Evolutionary conservation across 2,888 invertebrate genomes (phyloP).

Genomic region (Xylota sylvarum): DNA sequence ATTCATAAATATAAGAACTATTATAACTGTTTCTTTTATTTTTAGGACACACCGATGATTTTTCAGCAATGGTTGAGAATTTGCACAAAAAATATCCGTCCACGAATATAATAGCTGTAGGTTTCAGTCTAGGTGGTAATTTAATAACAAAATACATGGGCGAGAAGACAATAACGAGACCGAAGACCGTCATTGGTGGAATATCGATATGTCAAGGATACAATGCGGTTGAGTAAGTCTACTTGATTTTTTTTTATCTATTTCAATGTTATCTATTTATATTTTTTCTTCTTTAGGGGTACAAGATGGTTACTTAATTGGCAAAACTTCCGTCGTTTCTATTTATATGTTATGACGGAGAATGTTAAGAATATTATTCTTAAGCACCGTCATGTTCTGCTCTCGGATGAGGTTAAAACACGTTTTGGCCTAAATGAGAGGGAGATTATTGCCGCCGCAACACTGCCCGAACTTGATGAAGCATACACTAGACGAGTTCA

Average conservation of each 20-base stretch:
- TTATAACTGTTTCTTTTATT: constrained; percentile 55
- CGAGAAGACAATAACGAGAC: constrained; percentile 88
- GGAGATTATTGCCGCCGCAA: constrained; percentile 94
- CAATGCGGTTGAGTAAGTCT: constrained; percentile 93
- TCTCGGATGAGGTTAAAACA: constrained; percentile 90
- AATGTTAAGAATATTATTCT: constrained; percentile 95
- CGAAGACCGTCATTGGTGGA: constrained; percentile 92
- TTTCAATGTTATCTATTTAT: background rate
- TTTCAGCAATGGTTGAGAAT: constrained; percentile 92
- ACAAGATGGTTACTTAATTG: constrained; percentile 93
- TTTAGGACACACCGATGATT: constrained; percentile 95
- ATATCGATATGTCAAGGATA: constrained; percentile 98
- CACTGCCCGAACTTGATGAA: constrained; percentile 94
- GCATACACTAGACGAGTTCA: constrained; percentile 93
- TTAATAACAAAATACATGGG: constrained; percentile 97
- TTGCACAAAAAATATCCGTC: constrained; percentile 90
- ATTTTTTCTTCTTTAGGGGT: constrained; percentile 87
- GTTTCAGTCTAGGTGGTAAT: constrained; percentile 97
- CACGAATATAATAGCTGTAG: constrained; percentile 93
- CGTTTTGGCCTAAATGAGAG: constrained; percentile 90
- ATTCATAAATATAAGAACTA: background rate
- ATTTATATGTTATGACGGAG: constrained; percentile 96
- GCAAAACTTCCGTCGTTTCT: constrained; percentile 95
- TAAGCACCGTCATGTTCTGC: constrained; percentile 91
- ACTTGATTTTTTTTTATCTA: background rate